Base-by-base conservation (phyloP, 2,113 vertebrate species). In the Picathartes gymnocephalus region DNA sequence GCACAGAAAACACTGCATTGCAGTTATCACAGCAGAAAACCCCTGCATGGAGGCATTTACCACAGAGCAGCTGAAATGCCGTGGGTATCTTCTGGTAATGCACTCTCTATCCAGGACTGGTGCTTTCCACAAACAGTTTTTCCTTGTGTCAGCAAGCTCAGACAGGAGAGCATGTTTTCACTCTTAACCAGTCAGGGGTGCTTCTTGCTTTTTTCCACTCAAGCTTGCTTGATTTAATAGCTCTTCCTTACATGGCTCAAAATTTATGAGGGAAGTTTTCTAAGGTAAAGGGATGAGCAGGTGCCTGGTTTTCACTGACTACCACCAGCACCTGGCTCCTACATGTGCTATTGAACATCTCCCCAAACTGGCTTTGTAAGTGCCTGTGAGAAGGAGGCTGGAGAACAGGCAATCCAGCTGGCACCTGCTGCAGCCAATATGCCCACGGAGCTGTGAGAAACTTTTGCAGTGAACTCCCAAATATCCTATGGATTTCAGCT, bases 61-160 rank as follows among this genome's bases (percentile, higher is more conserved):
- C 54, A 40, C 27, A 84, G 60, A 92, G 72, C 27, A 78, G 73
- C 66, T 78, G 80, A 90, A 92, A 88, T 40, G 54, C 88, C 1
- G 14, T 58, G 60, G 64, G 50, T 88, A 86, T 70, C 51, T 92
- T 70, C 69, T 81, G 68, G 90, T 88, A 93, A 92, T 1, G 1
- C 15, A 5, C 12, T 51, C 42, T 60, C 21, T 56, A 76, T 39
- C 76, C 13, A 45, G 65, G 85, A 39, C 37, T 70, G 90, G 85
- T 95, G 68, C 47, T 96, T 95, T 92, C 94, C 86, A 42, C 88
- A 80, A 64, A 86, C 31, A 42, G 51, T 88, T 86, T 84, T 94
- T 78, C 93, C 88, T 88, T 45, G 51, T 81, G 72, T 74, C 79
- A 95, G 86, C 93, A 96, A 93, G 92, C 90, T 96, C 81, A 95